Conservation (phyloP, 1,140 invertebrate species). For the Euura lappo region DNA sequence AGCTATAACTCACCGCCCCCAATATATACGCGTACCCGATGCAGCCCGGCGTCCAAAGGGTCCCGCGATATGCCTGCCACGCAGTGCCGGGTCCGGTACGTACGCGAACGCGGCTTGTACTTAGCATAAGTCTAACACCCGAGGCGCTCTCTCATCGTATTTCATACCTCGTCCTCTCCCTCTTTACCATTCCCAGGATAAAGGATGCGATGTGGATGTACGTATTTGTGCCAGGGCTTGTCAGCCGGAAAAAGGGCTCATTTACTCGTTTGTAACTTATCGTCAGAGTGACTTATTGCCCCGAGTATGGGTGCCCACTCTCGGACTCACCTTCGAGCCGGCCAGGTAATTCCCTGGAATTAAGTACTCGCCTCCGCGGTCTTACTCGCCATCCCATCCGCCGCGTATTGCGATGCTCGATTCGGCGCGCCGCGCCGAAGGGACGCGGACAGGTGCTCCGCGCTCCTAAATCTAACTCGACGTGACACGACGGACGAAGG, state of each 20-base stretch:
- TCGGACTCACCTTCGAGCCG: not conserved
- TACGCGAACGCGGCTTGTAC: conserved; percentile 36
- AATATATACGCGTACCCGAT: not conserved
- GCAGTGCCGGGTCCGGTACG: conserved; percentile 3
- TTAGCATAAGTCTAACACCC: conserved; percentile 54
- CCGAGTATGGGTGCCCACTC: conserved; percentile 14
- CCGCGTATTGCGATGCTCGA: too few relatives aligned
- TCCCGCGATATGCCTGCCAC: too few relatives aligned
- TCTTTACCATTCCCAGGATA: too few relatives aligned
- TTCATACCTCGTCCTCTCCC: conserved; percentile 37
- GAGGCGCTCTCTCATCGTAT: conserved; percentile 55
- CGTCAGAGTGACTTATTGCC: conserved; percentile 37
- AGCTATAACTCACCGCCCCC: not conserved
- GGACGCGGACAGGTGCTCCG: conserved; percentile 37
- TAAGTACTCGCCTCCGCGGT: conserved; percentile 25
- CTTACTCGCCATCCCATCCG: not conserved
- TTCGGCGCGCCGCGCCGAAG: not conserved
- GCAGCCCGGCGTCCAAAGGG: not conserved
- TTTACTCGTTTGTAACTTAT: conserved; percentile 30
- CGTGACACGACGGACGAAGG: conserved; percentile 21
- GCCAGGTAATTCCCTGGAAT: conserved; percentile 39
- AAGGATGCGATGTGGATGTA: not conserved
- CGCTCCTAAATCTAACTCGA: conserved; percentile 36
- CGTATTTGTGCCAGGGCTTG: not conserved
- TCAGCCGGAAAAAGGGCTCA: conserved; percentile 4